These are phyloP conservation scores for Corvus moneduloides DNA, from an alignment of 2,113 vertebrate species.

Conservation along the genomic window DNA sequence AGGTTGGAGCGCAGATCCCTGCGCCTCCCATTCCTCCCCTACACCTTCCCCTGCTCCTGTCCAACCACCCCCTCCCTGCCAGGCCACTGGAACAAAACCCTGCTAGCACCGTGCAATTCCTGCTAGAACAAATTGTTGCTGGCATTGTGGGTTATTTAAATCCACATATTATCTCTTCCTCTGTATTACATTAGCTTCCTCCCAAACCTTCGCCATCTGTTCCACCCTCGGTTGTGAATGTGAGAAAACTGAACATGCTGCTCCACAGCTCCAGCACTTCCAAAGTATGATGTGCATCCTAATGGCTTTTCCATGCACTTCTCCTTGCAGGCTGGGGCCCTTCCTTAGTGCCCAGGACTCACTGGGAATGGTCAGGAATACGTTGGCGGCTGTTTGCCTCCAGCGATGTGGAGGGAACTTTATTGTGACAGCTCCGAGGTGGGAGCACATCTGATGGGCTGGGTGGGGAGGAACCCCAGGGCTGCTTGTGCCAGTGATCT, in stretches of 20 bases:
- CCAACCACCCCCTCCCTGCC: not conserved
- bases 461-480: not conserved
- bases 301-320: not conserved
- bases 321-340: not conserved
- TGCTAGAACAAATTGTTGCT: conserved; percentile 65
- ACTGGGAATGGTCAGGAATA: fast-evolving
- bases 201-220: conserved; percentile 71
- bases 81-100: conserved; percentile 18
- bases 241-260: conserved; percentile 66
- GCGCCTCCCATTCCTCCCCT: not conserved
- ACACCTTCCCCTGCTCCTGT: not conserved
- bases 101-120: not conserved
- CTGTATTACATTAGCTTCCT: conserved; percentile 65
- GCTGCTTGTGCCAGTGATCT: not conserved
- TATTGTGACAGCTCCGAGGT: not conserved
- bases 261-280: conserved; percentile 41
- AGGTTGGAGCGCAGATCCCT: not conserved
- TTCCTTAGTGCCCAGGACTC: not conserved
- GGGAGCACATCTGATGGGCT: not conserved
- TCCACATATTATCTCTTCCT: conserved; percentile 62
- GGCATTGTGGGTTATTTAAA: conserved; percentile 67
- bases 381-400: not conserved
- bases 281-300: conserved; percentile 45
- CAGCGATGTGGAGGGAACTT: fast-evolving
- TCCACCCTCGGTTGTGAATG: conserved; percentile 66